Base-by-base conservation (phyloP, 2,797 vertebrate genomes). In the Micropoecilia bifurca region DNA sequence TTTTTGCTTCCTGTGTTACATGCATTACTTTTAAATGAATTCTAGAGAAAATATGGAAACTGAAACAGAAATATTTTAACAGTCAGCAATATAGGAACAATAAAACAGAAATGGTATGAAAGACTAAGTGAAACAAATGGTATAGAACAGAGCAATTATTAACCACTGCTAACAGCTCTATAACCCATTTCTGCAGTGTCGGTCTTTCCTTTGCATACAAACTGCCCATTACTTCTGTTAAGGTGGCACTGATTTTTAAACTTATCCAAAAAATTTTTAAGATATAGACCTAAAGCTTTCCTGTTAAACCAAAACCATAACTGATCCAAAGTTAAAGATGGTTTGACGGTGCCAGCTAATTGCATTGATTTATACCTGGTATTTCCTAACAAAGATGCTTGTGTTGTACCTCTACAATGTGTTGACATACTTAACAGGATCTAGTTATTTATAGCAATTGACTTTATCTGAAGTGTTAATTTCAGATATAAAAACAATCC, bases 1-100 rank as follows among this genome's bases (percentile, higher is more conserved):
- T 45, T 74, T 83, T 76, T 73, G 20, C 75, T 78, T 81, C 81
- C 59, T 68, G 75, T 53, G 55, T 79, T 39, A 79, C 18, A 73
- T 79, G 8, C 43, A 50, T 81, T 85, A 46, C 85, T 87, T 69
- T 74, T 71, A 86, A 87, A 81, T 76, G 75, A 66, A 45, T 43
- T 63, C 6, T 63, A 20, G 10, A 61, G 20, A 46, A 39, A 6
- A 73, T 18, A 61, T 43, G 1, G 28, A 50, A 57, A 36, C 10
- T 30, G 10, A 16, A 46, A 13, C 30, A 18, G 10, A 55, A 46
- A 57, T 39, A 66, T n/a, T 41, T 5, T 12, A 78, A 80, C 20
- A 63, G 73, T 48, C 53, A 77, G 39, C 14, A 41, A 43, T 3
- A 63, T 63, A 75, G 12, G 63, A 61, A 39, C 45, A 30, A 30